These are phyloP conservation scores for Istiophorus platypterus DNA, from an alignment of 2,113 vertebrate genomes.

Conservation along the genomic window DNA sequence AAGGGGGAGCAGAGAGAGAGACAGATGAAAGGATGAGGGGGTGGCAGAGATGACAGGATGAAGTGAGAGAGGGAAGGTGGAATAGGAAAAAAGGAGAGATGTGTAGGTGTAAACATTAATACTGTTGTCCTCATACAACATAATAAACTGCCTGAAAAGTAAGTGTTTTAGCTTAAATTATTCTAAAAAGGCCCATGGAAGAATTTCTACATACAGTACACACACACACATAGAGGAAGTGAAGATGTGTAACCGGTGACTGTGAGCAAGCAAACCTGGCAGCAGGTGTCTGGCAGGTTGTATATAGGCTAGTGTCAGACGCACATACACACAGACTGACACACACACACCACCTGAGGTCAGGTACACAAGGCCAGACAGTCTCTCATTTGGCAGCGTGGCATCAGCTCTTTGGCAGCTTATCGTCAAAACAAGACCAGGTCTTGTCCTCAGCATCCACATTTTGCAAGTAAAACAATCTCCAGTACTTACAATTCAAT, in stretches of 20 bases:
- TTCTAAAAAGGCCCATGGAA: not conserved
- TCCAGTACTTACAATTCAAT: slow-evolving; percentile 62
- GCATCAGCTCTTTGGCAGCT: slow-evolving; percentile 84
- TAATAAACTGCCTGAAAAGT: not conserved
- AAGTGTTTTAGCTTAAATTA: not conserved
- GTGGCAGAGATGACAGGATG: slow-evolving; percentile 48
- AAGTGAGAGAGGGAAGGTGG: slow-evolving; percentile 40
- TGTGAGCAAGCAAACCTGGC: slow-evolving; percentile 8
- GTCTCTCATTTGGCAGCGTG: slow-evolving; percentile 84
- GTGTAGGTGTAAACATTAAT: not conserved
- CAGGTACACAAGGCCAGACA: slow-evolving; percentile 45
- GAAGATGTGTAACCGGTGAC: not conserved
- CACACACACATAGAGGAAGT: not conserved
- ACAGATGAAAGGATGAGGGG: slow-evolving; percentile 64
- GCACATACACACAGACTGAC: slow-evolving; percentile 10
- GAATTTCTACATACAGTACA: not conserved
- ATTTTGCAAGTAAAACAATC: slow-evolving; percentile 84
- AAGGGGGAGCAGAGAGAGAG: slow-evolving; percentile 54
- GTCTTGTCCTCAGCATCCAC: slow-evolving; percentile 85
- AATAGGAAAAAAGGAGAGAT: slow-evolving; percentile 31
- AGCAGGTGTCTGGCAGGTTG: slow-evolving; percentile 44
- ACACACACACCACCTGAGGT: slow-evolving; percentile 45
- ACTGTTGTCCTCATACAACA: not conserved
- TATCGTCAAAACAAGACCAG: slow-evolving; percentile 86
- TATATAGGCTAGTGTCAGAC: not conserved